Base-by-base conservation (phyloP, 2,888 invertebrate genomes). In the Buathra laborator region DNA sequence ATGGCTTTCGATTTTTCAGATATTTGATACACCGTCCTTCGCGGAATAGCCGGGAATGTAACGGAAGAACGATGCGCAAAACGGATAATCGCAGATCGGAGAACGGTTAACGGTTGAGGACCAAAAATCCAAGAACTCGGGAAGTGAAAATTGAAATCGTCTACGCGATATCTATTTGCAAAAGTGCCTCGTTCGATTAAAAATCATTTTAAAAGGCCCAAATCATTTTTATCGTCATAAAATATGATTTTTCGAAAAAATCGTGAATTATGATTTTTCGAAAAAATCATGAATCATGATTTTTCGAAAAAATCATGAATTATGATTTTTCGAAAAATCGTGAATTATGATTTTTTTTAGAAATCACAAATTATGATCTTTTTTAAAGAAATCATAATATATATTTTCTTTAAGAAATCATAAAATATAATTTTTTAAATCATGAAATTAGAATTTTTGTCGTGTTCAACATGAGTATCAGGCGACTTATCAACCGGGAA, bases 1-100 rank as follows among this genome's bases (percentile, higher is more conserved):
- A 81, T 81, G 74, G 74, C 77, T 53, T 68, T 78, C 81, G 68
- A 79, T 85, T 85, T 79, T 29, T 85, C 82, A 78, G 70, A 32
- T 62, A 79, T 66, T 37, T 53, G 44, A 77, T 78, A 46, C 59
- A 24, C 24, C 32, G n/a, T 37, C 29, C 19, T 72, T 46, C 16
- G 37, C 9, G 48, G 68, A 74, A 72, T 29, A 19, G 37, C 32
- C 4, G 51, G 37, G 71, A 32, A 53, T 64, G 46, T n/a, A 43
- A 14, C 19, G 16, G 16, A 46, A 70, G 12, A 70, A 37, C 48
- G 32, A 48, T 66, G 32, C 62, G 67, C 67, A 9, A 53, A 56
- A 24, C 43, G 37, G 43, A 67, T 7, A 7, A 68, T 32, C 62
- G 7, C 14, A 29, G 14, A 29, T 24, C 19, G 56, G 32, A 32